Base-by-base conservation (phyloP, 2,888 invertebrate genomes). In the Ctenicera cuprea region DNA sequence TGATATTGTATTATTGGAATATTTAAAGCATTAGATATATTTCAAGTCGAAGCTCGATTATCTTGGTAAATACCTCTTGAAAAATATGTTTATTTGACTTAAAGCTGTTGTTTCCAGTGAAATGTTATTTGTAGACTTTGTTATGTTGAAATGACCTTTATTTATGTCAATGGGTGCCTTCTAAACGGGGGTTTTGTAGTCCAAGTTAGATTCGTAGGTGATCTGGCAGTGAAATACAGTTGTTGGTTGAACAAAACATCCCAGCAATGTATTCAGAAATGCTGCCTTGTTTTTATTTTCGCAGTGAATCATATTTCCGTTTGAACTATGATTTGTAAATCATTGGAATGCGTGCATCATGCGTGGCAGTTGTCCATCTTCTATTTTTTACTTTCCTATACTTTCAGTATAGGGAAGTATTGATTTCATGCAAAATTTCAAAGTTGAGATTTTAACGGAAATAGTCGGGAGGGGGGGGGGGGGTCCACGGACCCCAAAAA, bases 291-390 rank as follows among this genome's bases (percentile, higher is more conserved):
- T 26, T 16, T 50, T 52, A n/a, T 22, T 12, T 26, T 16, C 41
- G 3, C 7, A 14, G 26, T 22, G 65, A 65, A 38, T 65, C 52
- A 64, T 50, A n/a, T 20, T 50, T 52, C 52, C 14, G 16, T 38
- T 48, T 63, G 45, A 50, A 33, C 20, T 37, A 50, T 64, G 33
- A 45, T 64, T 64, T 26, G 26, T 54, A 22, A 45, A 41, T 45
- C 59, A 43, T 57, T 43, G 45, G 18, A 54, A 67, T 57, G 67
- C 57, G 20, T 43, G 66, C 14, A 41, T 26, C 20, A 43, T 66
- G 66, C 66, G 66, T 54, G 66, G 30, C 50, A 20, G 12, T 65
- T n/a, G n/a, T n/a, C n/a, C n/a, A n/a, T n/a, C n/a, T n/a, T n/a
- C n/a, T n/a, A n/a, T n/a, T n/a, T n/a, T n/a, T n/a, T n/a, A n/a